Percentiles rank a stretch among this genome's conserved stretches.
Conservation (phyloP, 2,888 invertebrate genomes). For the Rutpela maculata region DNA sequence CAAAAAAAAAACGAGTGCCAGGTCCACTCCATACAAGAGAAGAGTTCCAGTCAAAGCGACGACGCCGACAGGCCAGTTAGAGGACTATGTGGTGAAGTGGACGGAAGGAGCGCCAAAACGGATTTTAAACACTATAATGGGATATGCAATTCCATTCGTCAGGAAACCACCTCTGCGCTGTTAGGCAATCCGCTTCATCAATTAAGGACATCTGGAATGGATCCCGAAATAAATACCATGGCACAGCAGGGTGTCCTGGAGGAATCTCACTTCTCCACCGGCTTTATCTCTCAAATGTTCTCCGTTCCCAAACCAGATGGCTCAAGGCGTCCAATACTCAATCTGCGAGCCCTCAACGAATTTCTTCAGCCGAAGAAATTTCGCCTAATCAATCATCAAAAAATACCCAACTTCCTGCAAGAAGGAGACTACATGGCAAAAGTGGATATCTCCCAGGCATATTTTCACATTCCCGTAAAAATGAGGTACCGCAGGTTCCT, state of each 20-base stretch:
- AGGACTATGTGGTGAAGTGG: constrained; percentile 38
- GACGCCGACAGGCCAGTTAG: constrained; percentile 26
- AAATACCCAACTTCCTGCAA: too few species aligned
- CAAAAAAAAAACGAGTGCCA: not conserved
- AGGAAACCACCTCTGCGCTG: constrained; percentile 37
- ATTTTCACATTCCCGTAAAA: constrained; percentile 17
- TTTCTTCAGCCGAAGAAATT: constrained; percentile 44
- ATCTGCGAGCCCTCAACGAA: constrained; percentile 44
- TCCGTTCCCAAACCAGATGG: constrained; percentile 34
- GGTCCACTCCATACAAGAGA: not conserved
- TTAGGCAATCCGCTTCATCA: constrained; percentile 27
- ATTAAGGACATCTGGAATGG: constrained; percentile 21
- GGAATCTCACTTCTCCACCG: constrained; percentile 26
- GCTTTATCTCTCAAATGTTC: constrained; percentile 49
- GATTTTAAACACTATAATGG: constrained; percentile 46
- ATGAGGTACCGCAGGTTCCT: not conserved
- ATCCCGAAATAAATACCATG: constrained; percentile 43
- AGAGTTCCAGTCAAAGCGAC: not conserved
- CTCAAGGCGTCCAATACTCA: constrained; percentile 43
- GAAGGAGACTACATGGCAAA: not conserved
- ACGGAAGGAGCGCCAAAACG: constrained; percentile 37
- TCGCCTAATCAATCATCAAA: constrained; percentile 31
- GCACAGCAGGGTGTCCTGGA: constrained; percentile 33
- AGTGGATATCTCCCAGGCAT: constrained; percentile 15
- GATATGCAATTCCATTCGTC: constrained; percentile 50